Percentiles rank a stretch among this genome's conserved stretches.
Conservation (phyloP, 2,113 vertebrate species). For the Crotalus helleri region DNA sequence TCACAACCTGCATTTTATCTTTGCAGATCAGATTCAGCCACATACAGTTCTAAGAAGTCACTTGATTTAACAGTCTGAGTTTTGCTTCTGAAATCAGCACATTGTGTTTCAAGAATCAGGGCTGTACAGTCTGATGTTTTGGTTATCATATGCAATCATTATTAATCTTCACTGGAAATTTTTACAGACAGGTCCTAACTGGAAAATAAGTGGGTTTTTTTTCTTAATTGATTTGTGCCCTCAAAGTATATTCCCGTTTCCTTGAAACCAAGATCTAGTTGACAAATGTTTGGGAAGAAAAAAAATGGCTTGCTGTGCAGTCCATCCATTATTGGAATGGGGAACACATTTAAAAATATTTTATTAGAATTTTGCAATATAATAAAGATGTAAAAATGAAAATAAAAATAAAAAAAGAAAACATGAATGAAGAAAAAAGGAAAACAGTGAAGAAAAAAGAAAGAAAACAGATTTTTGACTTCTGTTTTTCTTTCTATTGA, state of each 20-base stretch:
- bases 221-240: neutral
- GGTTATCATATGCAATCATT: neutral
- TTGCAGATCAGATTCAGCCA: neutral
- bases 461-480: neutral
- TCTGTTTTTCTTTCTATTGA: neutral
- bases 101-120: neutral
- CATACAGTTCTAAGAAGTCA: slow-evolving; percentile 6
- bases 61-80: neutral
- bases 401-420: neutral
- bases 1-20: neutral
- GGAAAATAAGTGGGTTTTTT: neutral
- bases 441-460: neutral
- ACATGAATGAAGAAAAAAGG: neutral
- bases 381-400: neutral
- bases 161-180: neutral
- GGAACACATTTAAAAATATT: neutral
- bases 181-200: neutral
- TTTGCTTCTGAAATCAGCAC: neutral
- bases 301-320: neutral
- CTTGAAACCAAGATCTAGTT: neutral
- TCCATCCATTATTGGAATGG: neutral
- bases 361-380: neutral
- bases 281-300: neutral
- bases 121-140: no score
- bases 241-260: neutral